Evolutionary conservation across 2,888 invertebrate genomes (phyloP).

Genomic region (Gasteruption jaculator): DNA sequence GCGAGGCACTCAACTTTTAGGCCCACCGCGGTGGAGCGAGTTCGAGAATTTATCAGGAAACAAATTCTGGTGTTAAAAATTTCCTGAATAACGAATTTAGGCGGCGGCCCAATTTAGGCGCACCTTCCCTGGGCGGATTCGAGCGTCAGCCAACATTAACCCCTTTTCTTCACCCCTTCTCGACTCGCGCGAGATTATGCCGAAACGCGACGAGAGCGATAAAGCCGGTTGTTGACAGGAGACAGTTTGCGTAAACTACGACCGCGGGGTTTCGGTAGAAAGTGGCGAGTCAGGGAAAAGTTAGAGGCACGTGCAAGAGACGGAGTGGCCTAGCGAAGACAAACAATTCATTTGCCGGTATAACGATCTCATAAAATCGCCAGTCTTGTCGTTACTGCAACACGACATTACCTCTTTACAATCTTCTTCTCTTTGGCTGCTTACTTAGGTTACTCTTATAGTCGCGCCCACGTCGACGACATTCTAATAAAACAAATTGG

Average conservation of each 20-base stretch:
- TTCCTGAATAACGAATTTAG: no score
- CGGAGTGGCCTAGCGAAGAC: conserved; percentile 28
- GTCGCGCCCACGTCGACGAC: conserved; percentile 16
- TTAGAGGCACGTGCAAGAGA: conserved; percentile 20
- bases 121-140: no score
- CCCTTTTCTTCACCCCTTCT: no score
- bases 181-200: no score
- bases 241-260: conserved; percentile 6
- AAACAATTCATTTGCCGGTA: conserved; percentile 32
- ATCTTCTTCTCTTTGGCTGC: background rate
- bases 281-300: conserved; percentile 12
- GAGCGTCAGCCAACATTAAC: no score
- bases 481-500: conserved; percentile 36
- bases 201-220: no score
- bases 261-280: no score
- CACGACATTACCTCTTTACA: conserved; percentile 15
- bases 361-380: conserved; percentile 36
- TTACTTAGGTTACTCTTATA: background rate
- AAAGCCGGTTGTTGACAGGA: conserved; percentile 10
- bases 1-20: no score
- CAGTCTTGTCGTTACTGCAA: conserved; percentile 14
- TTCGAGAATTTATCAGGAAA: no score
- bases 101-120: no score
- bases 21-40: no score
- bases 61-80: no score